Evolutionary conservation across 2,797 vertebrate species (phyloP).

Genomic region (Avahi laniger): DNA sequence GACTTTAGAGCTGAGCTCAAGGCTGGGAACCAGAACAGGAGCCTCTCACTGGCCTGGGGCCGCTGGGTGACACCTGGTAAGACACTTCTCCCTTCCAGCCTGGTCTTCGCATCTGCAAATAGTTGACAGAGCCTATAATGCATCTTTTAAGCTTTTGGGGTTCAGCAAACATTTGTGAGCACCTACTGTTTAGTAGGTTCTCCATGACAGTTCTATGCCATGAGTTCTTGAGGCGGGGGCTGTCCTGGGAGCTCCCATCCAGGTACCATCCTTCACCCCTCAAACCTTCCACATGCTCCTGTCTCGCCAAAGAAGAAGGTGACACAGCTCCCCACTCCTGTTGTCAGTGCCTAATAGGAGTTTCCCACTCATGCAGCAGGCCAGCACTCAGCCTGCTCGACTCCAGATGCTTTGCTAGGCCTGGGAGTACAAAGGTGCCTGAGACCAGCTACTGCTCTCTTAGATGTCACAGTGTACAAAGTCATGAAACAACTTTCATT

Average conservation of each 20-base stretch:
- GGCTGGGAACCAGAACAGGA: neutral
- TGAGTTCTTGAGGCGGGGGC: neutral
- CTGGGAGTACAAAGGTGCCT: neutral
- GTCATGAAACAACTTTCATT: neutral
- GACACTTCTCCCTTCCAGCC: neutral
- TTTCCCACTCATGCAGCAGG: neutral
- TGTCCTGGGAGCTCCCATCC: neutral
- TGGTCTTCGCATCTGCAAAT: neutral
- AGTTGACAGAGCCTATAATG: neutral
- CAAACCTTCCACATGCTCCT: neutral
- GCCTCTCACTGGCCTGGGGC: accelerated
- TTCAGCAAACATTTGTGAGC: neutral
- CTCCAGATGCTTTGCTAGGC: accelerated
- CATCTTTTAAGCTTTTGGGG: neutral
- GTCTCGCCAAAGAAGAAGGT: neutral
- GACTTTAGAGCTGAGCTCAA: accelerated
- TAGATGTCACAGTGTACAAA: neutral
- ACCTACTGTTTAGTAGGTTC: no score
- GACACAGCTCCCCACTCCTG: neutral
- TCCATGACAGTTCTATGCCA: no score
- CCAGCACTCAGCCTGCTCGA: no score
- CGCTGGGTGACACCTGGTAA: neutral
- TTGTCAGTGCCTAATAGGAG: accelerated
- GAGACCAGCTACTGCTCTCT: neutral
- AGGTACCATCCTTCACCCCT: neutral